Evolutionary conservation across 2,888 invertebrate species (phyloP).

Genomic region (Mimachlamys varia): DNA sequence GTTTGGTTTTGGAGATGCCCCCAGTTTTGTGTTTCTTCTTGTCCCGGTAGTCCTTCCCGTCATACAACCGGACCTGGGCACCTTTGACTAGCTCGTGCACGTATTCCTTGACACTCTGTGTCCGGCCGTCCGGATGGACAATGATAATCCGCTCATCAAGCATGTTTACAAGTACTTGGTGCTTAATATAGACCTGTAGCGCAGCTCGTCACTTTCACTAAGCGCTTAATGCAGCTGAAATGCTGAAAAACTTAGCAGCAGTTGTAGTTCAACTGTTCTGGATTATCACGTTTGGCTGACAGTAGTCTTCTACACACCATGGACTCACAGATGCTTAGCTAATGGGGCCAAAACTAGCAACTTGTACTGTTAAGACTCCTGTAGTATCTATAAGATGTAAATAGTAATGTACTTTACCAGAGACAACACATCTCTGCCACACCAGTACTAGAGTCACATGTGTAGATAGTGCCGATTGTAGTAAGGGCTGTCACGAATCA

Average conservation of each 20-base stretch:
- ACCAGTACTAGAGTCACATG: no score
- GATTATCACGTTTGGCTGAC: neutral
- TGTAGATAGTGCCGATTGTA: no score
- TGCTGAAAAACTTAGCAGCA: neutral
- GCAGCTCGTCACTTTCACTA: neutral
- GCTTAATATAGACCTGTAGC: neutral
- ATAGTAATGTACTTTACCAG: no score
- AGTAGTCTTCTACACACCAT: no score
- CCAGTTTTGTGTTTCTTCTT: neutral
- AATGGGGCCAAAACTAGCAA: no score
- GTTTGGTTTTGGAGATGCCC: neutral
- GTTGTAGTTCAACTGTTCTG: neutral
- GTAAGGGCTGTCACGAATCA: no score
- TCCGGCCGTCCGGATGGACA: conserved; percentile 21
- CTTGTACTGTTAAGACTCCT: no score
- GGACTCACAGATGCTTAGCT: no score
- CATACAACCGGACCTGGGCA: neutral
- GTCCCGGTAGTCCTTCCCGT: neutral
- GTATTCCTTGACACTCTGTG: conserved; percentile 25
- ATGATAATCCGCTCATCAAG: neutral
- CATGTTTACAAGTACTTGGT: neutral
- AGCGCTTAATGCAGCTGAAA: neutral
- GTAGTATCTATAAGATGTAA: no score
- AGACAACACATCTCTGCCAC: no score
- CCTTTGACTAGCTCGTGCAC: neutral